Evolutionary conservation across 2,888 invertebrate genomes (phyloP).

Genomic region (Phortica okadai): DNA sequence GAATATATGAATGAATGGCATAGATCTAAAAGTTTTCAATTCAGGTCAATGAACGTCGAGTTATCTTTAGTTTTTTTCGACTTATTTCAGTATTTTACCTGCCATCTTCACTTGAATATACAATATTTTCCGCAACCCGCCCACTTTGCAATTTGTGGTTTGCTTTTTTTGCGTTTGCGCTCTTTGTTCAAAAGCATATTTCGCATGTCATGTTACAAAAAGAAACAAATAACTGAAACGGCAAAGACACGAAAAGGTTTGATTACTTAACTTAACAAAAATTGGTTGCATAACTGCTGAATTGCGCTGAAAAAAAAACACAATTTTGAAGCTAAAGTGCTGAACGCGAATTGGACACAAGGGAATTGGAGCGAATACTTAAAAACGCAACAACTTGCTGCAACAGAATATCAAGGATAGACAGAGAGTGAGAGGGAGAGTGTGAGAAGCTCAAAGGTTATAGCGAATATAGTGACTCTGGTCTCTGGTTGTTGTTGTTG

Average conservation of each 20-base stretch:
- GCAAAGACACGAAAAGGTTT: conserved; percentile 27
- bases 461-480: not conserved
- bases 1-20: too few relatives aligned
- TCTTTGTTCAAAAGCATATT: not conserved
- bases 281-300: conserved; percentile 65
- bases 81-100: too few relatives aligned
- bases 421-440: not conserved
- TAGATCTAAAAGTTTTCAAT: too few relatives aligned
- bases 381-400: not conserved
- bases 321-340: conserved; percentile 65
- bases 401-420: not conserved
- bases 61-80: too few relatives aligned
- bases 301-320: conserved; percentile 8
- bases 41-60: too few relatives aligned
- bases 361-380: conserved; percentile 50
- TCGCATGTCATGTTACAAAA: not conserved
- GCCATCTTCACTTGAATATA: too few relatives aligned
- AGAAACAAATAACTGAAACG: not conserved
- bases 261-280: conserved; percentile 54
- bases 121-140: too few relatives aligned
- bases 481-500: not conserved
- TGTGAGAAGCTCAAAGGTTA: not conserved
- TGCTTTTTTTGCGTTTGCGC: not conserved
- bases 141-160: not conserved
- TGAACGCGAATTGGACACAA: conserved; percentile 65